These are phyloP conservation scores for Parnassius glacialis DNA, from an alignment of 2,888 invertebrate genomes.

Conservation along the genomic window DNA sequence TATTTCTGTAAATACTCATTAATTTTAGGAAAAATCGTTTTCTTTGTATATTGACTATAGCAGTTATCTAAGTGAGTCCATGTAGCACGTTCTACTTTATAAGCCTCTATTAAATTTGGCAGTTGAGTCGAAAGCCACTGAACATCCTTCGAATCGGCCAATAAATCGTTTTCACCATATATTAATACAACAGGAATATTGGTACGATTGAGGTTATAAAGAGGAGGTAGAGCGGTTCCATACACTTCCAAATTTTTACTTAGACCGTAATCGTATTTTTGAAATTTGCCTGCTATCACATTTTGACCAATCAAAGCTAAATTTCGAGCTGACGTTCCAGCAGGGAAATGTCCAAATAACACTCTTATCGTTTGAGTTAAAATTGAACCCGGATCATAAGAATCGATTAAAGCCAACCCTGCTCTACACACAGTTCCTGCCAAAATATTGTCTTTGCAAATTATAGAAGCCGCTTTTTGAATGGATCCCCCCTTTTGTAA, in stretches of 20 bases:
- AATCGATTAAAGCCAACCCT: too few species aligned
- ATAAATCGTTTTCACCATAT: slow-evolving; percentile 74
- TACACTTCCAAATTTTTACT: slow-evolving; percentile 48
- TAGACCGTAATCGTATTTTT: slow-evolving; percentile 57
- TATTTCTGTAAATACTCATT: slow-evolving; percentile 13
- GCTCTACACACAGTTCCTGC: neutral
- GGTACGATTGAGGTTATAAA: slow-evolving; percentile 52
- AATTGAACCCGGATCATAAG: too few species aligned
- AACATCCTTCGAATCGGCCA: slow-evolving; percentile 82
- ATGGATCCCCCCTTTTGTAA: slow-evolving; percentile 6
- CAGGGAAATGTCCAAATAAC: too few species aligned
- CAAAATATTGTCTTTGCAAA: slow-evolving; percentile 6
- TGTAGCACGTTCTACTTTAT: slow-evolving; percentile 74
- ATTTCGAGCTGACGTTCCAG: too few species aligned
- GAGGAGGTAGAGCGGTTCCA: slow-evolving; percentile 47
- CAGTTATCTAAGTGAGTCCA: slow-evolving; percentile 50
- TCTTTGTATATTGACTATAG: slow-evolving; percentile 37
- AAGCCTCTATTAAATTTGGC: slow-evolving; percentile 78
- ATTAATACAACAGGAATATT: slow-evolving; percentile 50
- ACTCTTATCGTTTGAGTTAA: too few species aligned
- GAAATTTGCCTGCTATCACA: slow-evolving; percentile 8
- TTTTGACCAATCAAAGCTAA: too few species aligned
- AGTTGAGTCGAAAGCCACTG: slow-evolving; percentile 72
- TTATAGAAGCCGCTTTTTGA: neutral
- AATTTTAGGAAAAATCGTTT: slow-evolving; percentile 14